Evolutionary conservation across 92 coral and sea anemone genomes (phyloP), one percentile per base, ranked within the genome.

Genomic region (Pocillopora meandrina): DNA sequence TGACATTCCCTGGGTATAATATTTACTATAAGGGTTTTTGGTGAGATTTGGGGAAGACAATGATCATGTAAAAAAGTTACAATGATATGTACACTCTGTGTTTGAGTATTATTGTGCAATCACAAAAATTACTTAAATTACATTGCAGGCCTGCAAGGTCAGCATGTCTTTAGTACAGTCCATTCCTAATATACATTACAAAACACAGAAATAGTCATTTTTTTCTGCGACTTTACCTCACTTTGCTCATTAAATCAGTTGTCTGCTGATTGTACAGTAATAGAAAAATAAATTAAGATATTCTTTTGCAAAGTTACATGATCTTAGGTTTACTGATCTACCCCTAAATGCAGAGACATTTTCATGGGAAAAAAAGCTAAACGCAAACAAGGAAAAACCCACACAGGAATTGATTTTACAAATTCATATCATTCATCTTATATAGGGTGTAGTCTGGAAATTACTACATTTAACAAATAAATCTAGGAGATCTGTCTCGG

Each of bases 181-280:
- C 11, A 33, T 34, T n/a, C 23, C 23, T 2, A 61, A 31, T 70
- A 34, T 77, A 62, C 71, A 65, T 23, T 65, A 65, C 62, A 65
- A 31, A 47, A 78, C 47, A 78, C 34, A 65, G 0, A 19, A 15
- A 71, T 42, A 42, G 52, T 42, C 8, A 0, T 42, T 42, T 42
- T 3, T 34, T 70, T 42, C 23, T 75, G 57, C 26, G 83, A 79
- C 83, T 56, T 36, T 52, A 15, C 74, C 74, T 79, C 82, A 78
- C 82, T 65, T 52, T 42, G 63, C 82, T 7, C 59, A 52, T 65
- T 47, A 69, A 69, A 79, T 49, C 68, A 58, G 52, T 66, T 78
- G 52, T 78, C 42, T 19, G 82, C 72, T 13, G 63, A 36, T 10
- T 19, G 52, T 12, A 56, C 56, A 59, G 3, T 59, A 59, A 3